Percentiles rank a stretch among this genome's conserved stretches.
These are phyloP conservation scores for Neodontobutis hainanensis DNA, from an alignment of 2,113 vertebrate species.

Conservation along the genomic window DNA sequence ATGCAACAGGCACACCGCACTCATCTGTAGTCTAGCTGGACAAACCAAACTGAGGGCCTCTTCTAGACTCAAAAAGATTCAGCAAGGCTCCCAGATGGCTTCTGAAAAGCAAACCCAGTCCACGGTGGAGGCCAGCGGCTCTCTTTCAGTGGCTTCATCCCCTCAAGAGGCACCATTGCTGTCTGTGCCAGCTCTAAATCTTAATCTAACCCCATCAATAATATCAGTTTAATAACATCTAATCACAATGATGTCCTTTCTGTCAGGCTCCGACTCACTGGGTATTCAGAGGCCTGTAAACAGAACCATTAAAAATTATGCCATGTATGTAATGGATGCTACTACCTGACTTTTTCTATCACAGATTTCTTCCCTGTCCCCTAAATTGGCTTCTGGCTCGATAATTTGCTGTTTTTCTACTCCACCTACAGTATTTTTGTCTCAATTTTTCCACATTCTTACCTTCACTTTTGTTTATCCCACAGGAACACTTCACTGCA, in stretches of 20 bases:
- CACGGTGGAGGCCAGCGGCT: slow-evolving; percentile 38
- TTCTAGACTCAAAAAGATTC: slow-evolving; percentile 47
- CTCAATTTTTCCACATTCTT: slow-evolving; percentile 28
- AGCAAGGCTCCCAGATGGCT: slow-evolving; percentile 40
- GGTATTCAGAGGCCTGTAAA: slow-evolving; percentile 36
- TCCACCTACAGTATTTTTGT: background rate
- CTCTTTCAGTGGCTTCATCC: slow-evolving; percentile 56
- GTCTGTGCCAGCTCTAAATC: slow-evolving; percentile 44
- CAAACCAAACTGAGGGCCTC: slow-evolving; percentile 34
- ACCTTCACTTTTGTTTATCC: slow-evolving; percentile 78
- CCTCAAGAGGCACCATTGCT: slow-evolving; percentile 22
- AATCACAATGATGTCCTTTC: slow-evolving; percentile 32
- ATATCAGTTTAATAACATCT: slow-evolving; percentile 14
- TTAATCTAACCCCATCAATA: slow-evolving; percentile 38
- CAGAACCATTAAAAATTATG: slow-evolving; percentile 32
- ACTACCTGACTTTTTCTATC: slow-evolving; percentile 8
- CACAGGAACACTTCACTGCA: slow-evolving; percentile 80
- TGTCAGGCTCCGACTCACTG: slow-evolving; percentile 16
- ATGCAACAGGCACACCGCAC: slow-evolving; percentile 54
- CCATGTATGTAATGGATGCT: slow-evolving; percentile 24
- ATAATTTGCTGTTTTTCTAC: slow-evolving; percentile 17
- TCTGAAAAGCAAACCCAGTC: slow-evolving; percentile 56
- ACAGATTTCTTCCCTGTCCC: slow-evolving; percentile 15
- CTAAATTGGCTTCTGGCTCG: slow-evolving; percentile 2
- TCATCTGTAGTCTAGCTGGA: slow-evolving; percentile 66